Conservation (phyloP, 2,113 vertebrate species). For the Zootoca vivipara region DNA sequence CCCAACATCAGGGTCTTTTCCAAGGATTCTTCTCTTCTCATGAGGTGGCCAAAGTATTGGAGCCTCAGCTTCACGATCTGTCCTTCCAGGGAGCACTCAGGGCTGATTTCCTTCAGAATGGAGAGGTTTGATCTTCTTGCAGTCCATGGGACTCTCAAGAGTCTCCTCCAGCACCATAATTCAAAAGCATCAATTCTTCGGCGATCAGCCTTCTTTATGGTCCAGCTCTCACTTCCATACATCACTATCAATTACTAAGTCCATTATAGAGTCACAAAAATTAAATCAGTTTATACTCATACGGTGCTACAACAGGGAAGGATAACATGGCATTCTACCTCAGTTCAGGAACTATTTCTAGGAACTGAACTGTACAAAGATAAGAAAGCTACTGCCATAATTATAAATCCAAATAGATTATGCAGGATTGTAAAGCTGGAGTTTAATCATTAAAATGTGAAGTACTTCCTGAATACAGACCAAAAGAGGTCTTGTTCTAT, state of each 20-base stretch:
- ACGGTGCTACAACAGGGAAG: neutral
- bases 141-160: too few relatives aligned
- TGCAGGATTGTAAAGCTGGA: neutral
- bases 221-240: too few relatives aligned
- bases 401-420: conserved; percentile 9
- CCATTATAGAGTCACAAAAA: neutral
- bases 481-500: neutral
- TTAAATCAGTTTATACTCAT: neutral
- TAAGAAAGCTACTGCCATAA: neutral
- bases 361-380: neutral
- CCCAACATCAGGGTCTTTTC: too few relatives aligned
- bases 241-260: neutral
- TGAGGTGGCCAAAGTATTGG: too few relatives aligned
- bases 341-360: neutral
- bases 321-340: neutral
- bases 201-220: too few relatives aligned
- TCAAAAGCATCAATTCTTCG: too few relatives aligned
- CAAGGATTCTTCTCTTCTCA: too few relatives aligned
- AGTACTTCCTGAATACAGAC: neutral
- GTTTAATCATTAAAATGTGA: conserved; percentile 6
- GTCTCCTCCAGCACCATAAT: too few relatives aligned
- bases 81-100: too few relatives aligned
- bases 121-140: too few relatives aligned
- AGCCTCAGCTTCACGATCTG: too few relatives aligned
- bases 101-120: too few relatives aligned